A percentile compares a stretch with the other conserved stretches of the same genome.
phyloP scores from a whole-genome alignment of 1,140 invertebrate species.

The Heterodera schachtii region DNA sequence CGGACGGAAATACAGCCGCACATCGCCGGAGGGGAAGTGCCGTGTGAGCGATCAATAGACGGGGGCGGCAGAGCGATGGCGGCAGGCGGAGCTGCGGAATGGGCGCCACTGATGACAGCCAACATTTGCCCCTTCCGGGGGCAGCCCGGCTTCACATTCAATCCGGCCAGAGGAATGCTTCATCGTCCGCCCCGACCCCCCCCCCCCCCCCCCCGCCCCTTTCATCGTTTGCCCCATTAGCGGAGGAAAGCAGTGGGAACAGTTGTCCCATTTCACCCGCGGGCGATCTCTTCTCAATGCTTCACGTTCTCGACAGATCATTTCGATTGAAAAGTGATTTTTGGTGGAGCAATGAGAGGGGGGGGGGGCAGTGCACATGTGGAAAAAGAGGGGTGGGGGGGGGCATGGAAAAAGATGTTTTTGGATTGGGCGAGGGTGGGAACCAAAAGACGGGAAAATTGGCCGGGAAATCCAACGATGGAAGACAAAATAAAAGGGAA shows the following conservation, averaged over 20 bases:
- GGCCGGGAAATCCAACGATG: too few relatives aligned
- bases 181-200: too few relatives aligned
- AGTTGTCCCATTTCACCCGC: background rate
- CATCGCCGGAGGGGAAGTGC: background rate
- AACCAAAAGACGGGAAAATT: too few relatives aligned
- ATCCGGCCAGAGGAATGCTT: background rate
- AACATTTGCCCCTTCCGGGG: background rate
- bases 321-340: background rate
- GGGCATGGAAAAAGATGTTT: background rate
- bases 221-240: background rate
- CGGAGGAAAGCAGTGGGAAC: background rate
- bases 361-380: background rate
- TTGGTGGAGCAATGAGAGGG: background rate
- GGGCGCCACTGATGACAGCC: background rate
- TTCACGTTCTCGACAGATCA: background rate
- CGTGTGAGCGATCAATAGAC: background rate
- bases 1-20: background rate
- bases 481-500: too few relatives aligned
- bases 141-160: background rate
- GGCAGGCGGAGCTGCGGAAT: too few relatives aligned
- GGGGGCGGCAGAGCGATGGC: too few relatives aligned
- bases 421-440: too few relatives aligned
- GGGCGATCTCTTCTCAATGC: background rate
- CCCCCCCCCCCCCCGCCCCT: too few relatives aligned
- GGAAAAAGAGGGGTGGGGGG: too few relatives aligned